A percentile compares a stretch with the other conserved stretches of the same genome.
phyloP scores from a whole-genome alignment of 92 coral and sea anemone genomes.

The Chrysogorgia sp. region DNA sequence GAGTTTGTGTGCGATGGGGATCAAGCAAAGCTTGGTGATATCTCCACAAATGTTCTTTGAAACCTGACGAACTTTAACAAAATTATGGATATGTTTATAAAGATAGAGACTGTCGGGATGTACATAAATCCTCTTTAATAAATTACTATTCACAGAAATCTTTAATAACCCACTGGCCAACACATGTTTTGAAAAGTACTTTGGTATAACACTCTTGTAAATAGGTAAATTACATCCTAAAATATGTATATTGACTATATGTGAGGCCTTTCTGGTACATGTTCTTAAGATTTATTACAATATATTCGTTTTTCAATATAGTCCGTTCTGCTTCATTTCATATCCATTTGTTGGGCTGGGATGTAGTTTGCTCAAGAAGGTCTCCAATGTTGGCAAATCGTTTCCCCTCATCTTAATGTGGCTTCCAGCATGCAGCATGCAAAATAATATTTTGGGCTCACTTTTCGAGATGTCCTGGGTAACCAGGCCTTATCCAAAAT shows the following conservation, averaged over 20 bases:
- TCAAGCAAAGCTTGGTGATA: background rate
- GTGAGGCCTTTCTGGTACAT: constrained; percentile 22
- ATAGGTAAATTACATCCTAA: constrained; percentile 26
- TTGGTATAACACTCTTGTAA: constrained; percentile 35
- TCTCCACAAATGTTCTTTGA: background rate
- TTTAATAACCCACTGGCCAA: background rate
- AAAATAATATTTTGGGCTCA: too few species aligned
- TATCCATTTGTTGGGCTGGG: background rate
- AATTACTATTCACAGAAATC: constrained; percentile 1
- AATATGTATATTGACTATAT: constrained; percentile 34
- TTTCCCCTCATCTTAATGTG: too few species aligned
- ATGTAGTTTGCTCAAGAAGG: too few species aligned
- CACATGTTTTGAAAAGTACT: constrained; percentile 7
- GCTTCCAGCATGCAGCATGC: too few species aligned
- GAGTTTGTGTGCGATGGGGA: background rate
- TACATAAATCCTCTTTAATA: constrained; percentile 10
- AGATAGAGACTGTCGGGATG: constrained; percentile 22
- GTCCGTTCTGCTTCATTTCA: background rate
- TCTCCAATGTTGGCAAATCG: too few species aligned
- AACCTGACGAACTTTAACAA: background rate
- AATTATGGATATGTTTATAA: constrained; percentile 13
- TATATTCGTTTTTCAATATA: constrained; percentile 18
- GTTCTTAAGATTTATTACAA: constrained; percentile 30
- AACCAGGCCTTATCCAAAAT: too few species aligned
- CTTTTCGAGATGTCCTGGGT: too few species aligned